Percentiles rank a stretch among this genome's conserved stretches.
Evolutionary conservation across 2,797 vertebrate species (phyloP).

Genomic region (Myotis findleyi): DNA sequence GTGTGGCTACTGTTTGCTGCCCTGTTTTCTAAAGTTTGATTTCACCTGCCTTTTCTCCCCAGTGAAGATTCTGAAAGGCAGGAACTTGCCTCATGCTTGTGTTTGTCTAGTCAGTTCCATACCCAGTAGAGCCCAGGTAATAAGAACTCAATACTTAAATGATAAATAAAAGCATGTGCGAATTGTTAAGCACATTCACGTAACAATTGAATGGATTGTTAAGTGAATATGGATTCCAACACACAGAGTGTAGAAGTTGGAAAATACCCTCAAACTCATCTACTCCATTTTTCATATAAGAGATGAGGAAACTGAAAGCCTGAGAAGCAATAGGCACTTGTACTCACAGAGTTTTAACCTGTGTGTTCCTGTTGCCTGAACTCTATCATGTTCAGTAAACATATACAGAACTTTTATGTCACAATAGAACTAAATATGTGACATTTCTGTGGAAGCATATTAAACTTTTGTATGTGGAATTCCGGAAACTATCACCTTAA

Average conservation of each 20-base stretch:
- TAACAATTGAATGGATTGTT: no score
- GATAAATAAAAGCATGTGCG: background rate
- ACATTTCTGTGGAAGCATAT: background rate
- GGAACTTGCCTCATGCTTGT: background rate
- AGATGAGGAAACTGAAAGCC: background rate
- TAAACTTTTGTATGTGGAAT: background rate
- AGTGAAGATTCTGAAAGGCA: background rate
- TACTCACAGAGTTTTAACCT: background rate
- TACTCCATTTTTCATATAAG: background rate
- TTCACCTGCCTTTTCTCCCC: background rate
- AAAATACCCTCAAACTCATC: background rate
- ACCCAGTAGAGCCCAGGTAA: background rate
- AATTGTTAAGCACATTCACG: background rate
- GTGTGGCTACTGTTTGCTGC: constrained; percentile 5
- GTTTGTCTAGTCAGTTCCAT: background rate
- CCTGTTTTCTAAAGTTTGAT: background rate
- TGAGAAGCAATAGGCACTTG: background rate
- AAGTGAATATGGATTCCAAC: background rate
- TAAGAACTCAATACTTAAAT: background rate
- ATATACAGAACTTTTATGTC: background rate
- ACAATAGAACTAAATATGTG: background rate
- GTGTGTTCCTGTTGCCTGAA: background rate
- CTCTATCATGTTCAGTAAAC: background rate
- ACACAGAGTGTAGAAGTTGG: background rate
- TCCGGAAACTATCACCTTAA: background rate